phyloP scores from a whole-genome alignment of 30 jellyfish, hydroid and myxozoan genomes.

The Nemopilema nomurai region DNA sequence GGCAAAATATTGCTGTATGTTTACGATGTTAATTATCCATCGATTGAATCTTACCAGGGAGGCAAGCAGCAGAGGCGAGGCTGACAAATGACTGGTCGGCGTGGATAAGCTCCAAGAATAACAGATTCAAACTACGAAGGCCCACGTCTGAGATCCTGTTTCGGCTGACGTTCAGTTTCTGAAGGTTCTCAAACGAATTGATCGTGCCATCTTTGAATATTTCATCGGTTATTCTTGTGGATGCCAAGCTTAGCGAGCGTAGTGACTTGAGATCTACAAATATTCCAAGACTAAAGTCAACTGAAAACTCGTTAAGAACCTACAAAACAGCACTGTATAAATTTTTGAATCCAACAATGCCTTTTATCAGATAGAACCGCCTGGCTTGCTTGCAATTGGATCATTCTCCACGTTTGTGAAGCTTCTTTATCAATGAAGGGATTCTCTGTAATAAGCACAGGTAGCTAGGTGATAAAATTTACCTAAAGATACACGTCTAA shows the following conservation, averaged over 20 bases:
- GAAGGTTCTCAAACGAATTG: constrained; percentile 40
- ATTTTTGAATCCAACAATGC: neutral
- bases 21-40: neutral
- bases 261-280: constrained; percentile 34
- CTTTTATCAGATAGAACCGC: too few species aligned
- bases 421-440: too few species aligned
- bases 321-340: neutral
- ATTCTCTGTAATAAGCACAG: too few species aligned
- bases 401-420: too few species aligned
- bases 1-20: neutral
- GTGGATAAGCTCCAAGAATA: constrained; percentile 45
- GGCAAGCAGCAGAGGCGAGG: neutral
- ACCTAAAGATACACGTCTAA: too few species aligned
- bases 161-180: constrained; percentile 54
- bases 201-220: constrained; percentile 47
- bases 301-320: too few species aligned
- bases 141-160: constrained; percentile 53
- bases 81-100: constrained; percentile 54
- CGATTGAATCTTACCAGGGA: neutral
- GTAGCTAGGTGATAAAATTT: too few species aligned
- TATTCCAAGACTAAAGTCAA: neutral
- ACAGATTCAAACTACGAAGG: constrained; percentile 18
- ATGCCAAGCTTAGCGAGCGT: constrained; percentile 44
- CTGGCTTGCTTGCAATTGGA: too few species aligned
- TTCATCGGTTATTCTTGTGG: constrained; percentile 44